A percentile compares a stretch with the other conserved stretches of the same genome.
Conservation (phyloP, 2,797 vertebrate genomes). For the Acomys russatus region DNA sequence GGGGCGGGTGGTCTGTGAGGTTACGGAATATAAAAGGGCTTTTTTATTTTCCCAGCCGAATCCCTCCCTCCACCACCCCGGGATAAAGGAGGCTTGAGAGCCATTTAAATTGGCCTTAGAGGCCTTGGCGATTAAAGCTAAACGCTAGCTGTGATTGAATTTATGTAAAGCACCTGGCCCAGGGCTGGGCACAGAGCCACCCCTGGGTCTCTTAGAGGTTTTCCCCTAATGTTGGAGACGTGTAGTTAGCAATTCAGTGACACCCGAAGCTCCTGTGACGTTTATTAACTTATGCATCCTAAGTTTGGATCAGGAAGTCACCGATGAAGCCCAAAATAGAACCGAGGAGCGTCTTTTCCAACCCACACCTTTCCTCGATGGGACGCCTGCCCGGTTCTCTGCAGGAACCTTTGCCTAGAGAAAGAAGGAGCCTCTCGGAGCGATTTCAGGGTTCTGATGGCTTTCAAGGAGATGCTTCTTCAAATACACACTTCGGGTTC, state of each 20-base stretch:
- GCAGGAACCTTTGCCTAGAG: not conserved
- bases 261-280: constrained; percentile 20
- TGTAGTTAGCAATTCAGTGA: not conserved
- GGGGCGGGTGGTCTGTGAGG: constrained; percentile 75
- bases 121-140: constrained; percentile 53
- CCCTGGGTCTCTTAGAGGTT: not conserved
- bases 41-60: constrained; percentile 73
- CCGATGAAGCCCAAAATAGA: constrained; percentile 53
- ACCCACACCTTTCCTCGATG: not conserved
- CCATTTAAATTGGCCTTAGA: constrained; percentile 71
- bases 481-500: not conserved
- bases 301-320: constrained; percentile 17
- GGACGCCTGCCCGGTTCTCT: not conserved
- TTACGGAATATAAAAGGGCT: constrained; percentile 68
- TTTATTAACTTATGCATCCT: constrained; percentile 31
- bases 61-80: constrained; percentile 67
- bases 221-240: not conserved
- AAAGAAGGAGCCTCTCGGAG: constrained; percentile 8
- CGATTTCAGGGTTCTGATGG: not conserved
- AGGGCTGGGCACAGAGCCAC: constrained; percentile 22
- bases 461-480: constrained; percentile 5
- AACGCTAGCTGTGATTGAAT: constrained; percentile 70
- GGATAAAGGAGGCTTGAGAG: constrained; percentile 78
- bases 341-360: not conserved
- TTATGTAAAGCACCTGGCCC: constrained; percentile 68